Base-by-base conservation (phyloP, 53 echinoderm and acorn worm species). In the Apostichopus leukothele region DNA sequence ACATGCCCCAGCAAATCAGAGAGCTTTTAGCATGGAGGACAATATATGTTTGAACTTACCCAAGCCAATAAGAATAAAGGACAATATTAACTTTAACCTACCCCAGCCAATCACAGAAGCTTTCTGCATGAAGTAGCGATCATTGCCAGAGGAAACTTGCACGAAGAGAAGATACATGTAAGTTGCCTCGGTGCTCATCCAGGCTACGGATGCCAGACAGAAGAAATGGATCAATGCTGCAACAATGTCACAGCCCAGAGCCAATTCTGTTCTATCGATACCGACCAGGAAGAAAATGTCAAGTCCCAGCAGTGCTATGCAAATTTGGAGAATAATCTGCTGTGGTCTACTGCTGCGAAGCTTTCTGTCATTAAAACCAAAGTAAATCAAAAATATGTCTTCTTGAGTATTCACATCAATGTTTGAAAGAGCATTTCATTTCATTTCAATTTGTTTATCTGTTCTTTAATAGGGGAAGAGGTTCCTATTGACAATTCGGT, bases 181-280 rank as follows among this genome's bases (percentile, higher is more conserved):
- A 25, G 59, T 67, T 10, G 89, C 89, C 51, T 89, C 89, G 5
- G 83, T 66, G 20, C 50, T 68, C 89, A 89, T 89, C 89, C 89
- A 89, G 14, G 67, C 14, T 7, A 89, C 52, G 21, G 89, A 67
- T 6, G 89, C 89, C 81, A 89, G 25, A 21, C 74, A 53, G 53
- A 89, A 89, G 83, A 80, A 89, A 19, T 89, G 89, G 25, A 89
- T 73, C 16, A 89, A 51, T 21, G 20, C 71, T 52, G 67, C 83
- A 16, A 73, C 27, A 22, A 81, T 13, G 7, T 66, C 50, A 52
- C 89, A 89, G 16, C 11, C 54, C n/a, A 73, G 13, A 1, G 27
- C 20, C 16, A 21, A 6, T 6, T 89, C 53, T 8, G 67, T 68
- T 39, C 71, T 73, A 19, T 89, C 89, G 52, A 89, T 89, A 13